Evolutionary conservation across 2,113 vertebrate genomes (phyloP).

Genomic region (Engystomops pustulosus): DNA sequence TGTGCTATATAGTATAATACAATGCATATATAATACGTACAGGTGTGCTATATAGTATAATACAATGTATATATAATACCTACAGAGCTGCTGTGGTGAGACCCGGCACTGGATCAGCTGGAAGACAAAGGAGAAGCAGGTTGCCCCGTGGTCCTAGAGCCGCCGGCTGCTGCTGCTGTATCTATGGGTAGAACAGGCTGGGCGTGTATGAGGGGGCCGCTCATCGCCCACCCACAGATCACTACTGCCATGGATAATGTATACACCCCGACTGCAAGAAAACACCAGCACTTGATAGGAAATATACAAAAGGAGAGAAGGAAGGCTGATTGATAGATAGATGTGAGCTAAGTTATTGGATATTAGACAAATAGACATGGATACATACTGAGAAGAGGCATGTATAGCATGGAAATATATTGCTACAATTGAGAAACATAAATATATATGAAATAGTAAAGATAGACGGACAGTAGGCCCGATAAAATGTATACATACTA

Average conservation of each 20-base stretch:
- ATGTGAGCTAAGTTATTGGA: too few relatives aligned
- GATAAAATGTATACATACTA: too few relatives aligned
- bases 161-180: background rate
- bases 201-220: background rate
- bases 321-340: background rate
- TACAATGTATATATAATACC: background rate
- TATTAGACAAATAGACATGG: background rate
- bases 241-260: background rate
- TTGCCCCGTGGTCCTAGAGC: constrained; percentile 40
- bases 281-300: background rate
- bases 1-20: too few relatives aligned
- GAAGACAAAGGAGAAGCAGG: constrained; percentile 7
- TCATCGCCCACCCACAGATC: background rate
- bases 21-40: background rate
- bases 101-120: constrained; percentile 3
- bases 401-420: too few relatives aligned
- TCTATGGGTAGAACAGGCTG: background rate
- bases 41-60: background rate
- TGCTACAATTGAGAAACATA: background rate
- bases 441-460: background rate
- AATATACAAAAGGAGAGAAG: background rate
- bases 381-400: background rate
- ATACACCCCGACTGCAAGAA: background rate
- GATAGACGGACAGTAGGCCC: background rate
- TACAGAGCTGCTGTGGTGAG: background rate